Evolutionary conservation across 1,140 invertebrate species (phyloP), one percentile per base, ranked within the genome.

Genomic region (Lepidurus couesii): DNA sequence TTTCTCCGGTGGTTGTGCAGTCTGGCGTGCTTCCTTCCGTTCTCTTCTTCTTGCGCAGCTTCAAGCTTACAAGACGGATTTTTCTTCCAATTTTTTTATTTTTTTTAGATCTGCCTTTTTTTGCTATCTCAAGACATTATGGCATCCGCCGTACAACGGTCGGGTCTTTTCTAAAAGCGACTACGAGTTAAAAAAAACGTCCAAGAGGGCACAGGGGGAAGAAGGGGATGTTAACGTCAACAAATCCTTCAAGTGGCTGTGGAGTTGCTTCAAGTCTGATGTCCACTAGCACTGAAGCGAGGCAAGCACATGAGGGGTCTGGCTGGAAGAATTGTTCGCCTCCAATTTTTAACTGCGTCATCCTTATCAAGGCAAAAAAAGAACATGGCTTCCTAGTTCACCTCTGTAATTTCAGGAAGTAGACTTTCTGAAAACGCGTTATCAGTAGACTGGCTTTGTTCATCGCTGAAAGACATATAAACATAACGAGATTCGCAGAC

Each of bases 1-100:
- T 77, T 77, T 47, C 75, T 44, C 34, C 44, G 34, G 75, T 77
- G 42, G 75, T 77, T 77, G 42, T 42, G 42, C 75, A 77, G 75
- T 45, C 75, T 45, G 43, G n/a, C 43, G 75, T 77, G 43, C 24
- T 44, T 77, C 43, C 43, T 47, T 47, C 43, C 47, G 75, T 77
- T 44, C 10, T 47, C 73, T 79, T 75, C 73, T 79, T 74, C 77
- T 42, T 13, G 45, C 7, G 77, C 24, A 42, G 65, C 26, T 42
- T 73, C 43, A 42, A 78, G 13, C 16, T 34, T 65, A 26, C 42
- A 42, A 24, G 44, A 74, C 43, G 3, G 21, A n/a, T n/a, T 43
- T 44, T 43, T 74, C 47, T 77, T 43, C 44, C 76, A 53, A 47
- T 24, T 65, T 73, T 11, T 47, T 42, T 78, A 2, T 7, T 13